phyloP scores from a whole-genome alignment of 2,888 invertebrate genomes.

The Drosophila robusta region DNA sequence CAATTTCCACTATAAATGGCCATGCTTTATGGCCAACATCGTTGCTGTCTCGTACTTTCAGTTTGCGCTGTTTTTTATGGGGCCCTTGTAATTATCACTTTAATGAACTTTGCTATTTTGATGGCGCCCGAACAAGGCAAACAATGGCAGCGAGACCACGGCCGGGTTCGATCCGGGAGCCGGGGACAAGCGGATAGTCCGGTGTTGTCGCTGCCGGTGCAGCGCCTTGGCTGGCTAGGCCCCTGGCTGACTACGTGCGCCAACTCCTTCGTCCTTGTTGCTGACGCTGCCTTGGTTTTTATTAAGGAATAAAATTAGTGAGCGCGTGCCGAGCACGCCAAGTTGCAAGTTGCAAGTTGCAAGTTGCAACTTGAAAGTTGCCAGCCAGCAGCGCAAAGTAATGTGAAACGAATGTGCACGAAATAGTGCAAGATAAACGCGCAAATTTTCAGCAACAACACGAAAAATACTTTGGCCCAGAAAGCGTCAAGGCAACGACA shows the following conservation, averaged over 20 bases:
- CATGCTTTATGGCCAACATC: slow-evolving; percentile 8
- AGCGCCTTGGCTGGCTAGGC: slow-evolving; percentile 17
- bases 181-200: neutral
- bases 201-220: slow-evolving; percentile 5
- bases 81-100: slow-evolving; percentile 77
- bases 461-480: slow-evolving; percentile 24
- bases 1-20: slow-evolving; percentile 26
- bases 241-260: slow-evolving; percentile 28
- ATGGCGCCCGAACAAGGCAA: slow-evolving; percentile 58
- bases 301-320: slow-evolving; percentile 79
- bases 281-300: slow-evolving; percentile 61
- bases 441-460: slow-evolving; percentile 49
- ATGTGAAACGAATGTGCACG: slow-evolving; percentile 68
- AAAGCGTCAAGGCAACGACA: slow-evolving; percentile 41
- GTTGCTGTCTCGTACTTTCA: slow-evolving; percentile 13
- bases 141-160: slow-evolving; percentile 36
- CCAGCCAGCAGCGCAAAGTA: slow-evolving; percentile 45
- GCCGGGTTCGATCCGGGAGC: slow-evolving; percentile 12
- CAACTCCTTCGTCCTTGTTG: slow-evolving; percentile 35
- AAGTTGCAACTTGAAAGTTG: slow-evolving; percentile 30
- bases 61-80: slow-evolving; percentile 51
- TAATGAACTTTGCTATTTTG: slow-evolving; percentile 78
- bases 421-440: slow-evolving; percentile 63
- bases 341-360: slow-evolving; percentile 60
- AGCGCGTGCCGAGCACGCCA: slow-evolving; percentile 72